These are phyloP conservation scores for Barbus barbus DNA, from an alignment of 2,113 vertebrate genomes.

Conservation along the genomic window DNA sequence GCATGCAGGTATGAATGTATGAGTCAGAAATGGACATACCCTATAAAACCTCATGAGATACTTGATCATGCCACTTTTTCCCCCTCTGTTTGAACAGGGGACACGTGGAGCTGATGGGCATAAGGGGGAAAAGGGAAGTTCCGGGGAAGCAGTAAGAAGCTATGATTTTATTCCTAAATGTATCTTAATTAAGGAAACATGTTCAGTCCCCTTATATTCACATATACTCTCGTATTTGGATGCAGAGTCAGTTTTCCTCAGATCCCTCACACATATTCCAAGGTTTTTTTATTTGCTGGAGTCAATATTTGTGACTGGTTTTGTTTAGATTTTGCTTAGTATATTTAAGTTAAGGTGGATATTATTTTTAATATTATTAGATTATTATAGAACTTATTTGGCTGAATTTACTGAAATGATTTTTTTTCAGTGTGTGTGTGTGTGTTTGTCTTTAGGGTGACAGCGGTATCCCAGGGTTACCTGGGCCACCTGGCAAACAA, in stretches of 20 bases:
- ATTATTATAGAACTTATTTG: not conserved
- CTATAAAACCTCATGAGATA: not conserved
- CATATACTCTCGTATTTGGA: not conserved
- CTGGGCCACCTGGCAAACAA: constrained; percentile 81
- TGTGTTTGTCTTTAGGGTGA: constrained; percentile 81
- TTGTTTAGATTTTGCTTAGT: not conserved
- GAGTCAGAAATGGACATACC: not conserved
- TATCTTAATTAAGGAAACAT: not conserved
- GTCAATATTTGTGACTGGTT: not conserved
- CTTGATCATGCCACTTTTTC: constrained; percentile 7
- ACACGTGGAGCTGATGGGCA: constrained; percentile 81
- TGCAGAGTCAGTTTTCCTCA: not conserved
- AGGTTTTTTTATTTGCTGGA: not conserved
- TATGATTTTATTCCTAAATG: constrained; percentile 26
- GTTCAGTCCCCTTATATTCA: constrained; percentile 25
- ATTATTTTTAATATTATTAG: not conserved
- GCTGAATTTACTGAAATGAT: not conserved
- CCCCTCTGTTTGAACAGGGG: constrained; percentile 72
- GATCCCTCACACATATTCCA: not conserved
- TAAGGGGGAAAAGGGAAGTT: constrained; percentile 86
- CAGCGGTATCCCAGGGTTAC: constrained; percentile 85
- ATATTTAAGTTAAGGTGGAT: not conserved
- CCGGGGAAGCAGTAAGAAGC: constrained; percentile 82
- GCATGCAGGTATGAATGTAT: constrained; percentile 77
- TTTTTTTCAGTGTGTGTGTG: not conserved